phyloP scores from a whole-genome alignment of 92 coral and sea anemone species.

The Micromussa lordhowensis region DNA sequence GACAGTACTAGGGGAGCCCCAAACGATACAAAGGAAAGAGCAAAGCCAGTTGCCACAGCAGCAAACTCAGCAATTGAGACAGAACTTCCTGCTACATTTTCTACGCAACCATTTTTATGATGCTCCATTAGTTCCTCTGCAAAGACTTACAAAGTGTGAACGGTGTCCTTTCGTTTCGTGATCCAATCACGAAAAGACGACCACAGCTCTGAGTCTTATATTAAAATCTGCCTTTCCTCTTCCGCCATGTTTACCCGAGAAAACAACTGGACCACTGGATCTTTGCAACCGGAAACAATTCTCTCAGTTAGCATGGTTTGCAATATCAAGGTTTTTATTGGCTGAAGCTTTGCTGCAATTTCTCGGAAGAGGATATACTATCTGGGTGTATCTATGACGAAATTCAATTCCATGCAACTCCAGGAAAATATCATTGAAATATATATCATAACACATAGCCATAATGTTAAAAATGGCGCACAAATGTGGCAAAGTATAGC shows the following conservation, averaged over 20 bases:
- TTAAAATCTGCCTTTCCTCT: neutral
- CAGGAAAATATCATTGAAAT: neutral
- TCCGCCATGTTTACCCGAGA: neutral
- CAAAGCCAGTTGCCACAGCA: constrained; percentile 6
- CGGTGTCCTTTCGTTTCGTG: constrained; percentile 9
- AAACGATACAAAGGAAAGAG: constrained; percentile 26
- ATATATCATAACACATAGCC: neutral
- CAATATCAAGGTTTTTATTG: neutral
- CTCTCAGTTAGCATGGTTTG: neutral
- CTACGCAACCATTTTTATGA: constrained; percentile 31
- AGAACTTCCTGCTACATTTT: constrained; percentile 27
- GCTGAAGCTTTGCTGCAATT: neutral
- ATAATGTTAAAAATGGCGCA: neutral
- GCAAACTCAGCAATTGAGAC: constrained; percentile 3
- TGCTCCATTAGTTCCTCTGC: constrained; percentile 22
- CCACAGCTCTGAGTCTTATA: neutral
- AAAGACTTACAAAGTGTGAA: constrained; percentile 18
- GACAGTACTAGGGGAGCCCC: neutral
- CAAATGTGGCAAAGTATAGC: too few species aligned
- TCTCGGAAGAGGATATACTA: neutral
- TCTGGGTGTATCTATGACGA: neutral
- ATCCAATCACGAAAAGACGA: constrained; percentile 15
- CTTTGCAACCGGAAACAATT: neutral
- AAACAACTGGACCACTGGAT: neutral
- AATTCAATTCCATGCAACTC: neutral